Evolutionary conservation across 1,140 invertebrate species (phyloP).

Genomic region (Trichomalopsis sarcophagae): DNA sequence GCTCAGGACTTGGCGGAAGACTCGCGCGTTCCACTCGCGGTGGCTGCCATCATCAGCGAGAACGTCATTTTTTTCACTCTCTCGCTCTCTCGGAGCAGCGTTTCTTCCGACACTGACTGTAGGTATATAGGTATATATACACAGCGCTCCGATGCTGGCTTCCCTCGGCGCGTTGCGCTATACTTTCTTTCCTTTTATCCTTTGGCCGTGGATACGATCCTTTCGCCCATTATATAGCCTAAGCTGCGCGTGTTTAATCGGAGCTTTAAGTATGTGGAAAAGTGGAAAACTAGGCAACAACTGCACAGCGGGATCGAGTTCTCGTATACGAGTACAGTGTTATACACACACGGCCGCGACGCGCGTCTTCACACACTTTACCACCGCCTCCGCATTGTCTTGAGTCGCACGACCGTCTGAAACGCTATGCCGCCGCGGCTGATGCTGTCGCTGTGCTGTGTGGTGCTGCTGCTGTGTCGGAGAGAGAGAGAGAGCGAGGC

Average conservation of each 20-base stretch:
- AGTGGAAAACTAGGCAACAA: no score
- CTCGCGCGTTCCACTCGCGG: conserved; percentile 30
- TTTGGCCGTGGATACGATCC: not conserved
- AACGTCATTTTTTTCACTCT: conserved; percentile 47
- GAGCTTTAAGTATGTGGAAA: no score
- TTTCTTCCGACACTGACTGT: not conserved
- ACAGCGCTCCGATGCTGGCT: not conserved
- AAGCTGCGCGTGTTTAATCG: no score
- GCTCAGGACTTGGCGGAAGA: conserved; percentile 23
- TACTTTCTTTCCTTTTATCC: not conserved
- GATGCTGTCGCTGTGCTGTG: conserved; percentile 1
- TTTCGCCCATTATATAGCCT: no score
- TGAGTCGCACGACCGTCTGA: conserved; percentile 59
- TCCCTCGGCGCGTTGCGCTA: not conserved
- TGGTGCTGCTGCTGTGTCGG: not conserved
- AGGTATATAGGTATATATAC: not conserved
- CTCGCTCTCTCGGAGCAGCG: not conserved
- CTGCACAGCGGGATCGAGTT: no score
- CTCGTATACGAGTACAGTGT: not conserved
- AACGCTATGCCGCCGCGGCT: conserved; percentile 15
- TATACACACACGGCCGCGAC: conserved; percentile 34
- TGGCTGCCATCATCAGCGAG: not conserved
- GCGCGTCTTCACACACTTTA: conserved; percentile 43
- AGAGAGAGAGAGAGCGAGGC: not conserved
- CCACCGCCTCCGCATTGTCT: conserved; percentile 57